Percentiles rank a stretch among this genome's conserved stretches.
These are phyloP conservation scores for Macaca mulatta DNA, from an alignment of 2,113 vertebrate species.

Conservation along the genomic window DNA sequence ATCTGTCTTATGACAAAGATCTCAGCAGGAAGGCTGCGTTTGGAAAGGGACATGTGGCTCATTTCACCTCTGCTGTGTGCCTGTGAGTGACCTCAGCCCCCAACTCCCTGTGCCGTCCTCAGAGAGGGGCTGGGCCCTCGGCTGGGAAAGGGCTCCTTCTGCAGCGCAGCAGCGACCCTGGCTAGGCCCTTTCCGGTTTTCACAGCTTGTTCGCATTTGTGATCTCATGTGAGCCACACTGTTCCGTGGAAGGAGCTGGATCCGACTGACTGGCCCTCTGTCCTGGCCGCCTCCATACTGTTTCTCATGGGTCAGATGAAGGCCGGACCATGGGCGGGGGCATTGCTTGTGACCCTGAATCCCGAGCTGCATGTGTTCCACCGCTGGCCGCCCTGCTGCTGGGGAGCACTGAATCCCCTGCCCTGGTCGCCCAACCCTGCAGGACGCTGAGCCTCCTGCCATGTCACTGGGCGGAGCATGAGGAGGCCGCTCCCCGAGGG, in stretches of 20 bases:
- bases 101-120: not conserved
- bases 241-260: not conserved
- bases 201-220: conserved; percentile 12
- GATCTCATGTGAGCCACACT: not conserved
- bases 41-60: not conserved
- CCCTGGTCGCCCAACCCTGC: not conserved
- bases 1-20: not conserved
- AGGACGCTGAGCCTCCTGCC: not conserved
- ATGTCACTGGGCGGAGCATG: not conserved
- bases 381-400: not conserved
- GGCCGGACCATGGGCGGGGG: not conserved
- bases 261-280: not conserved
- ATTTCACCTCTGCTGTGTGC: not conserved
- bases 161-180: not conserved
- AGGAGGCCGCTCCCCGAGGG: not conserved
- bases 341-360: not conserved
- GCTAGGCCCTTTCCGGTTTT: not conserved
- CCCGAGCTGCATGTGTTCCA: not conserved
- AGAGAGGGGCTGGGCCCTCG: not conserved
- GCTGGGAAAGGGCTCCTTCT: not conserved
- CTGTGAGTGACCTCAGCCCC: not conserved
- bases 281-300: not conserved
- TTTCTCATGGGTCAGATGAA: not conserved
- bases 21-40: not conserved
- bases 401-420: too few species aligned